Conservation (phyloP, 2,888 invertebrate species). For the Erebia ligea region DNA sequence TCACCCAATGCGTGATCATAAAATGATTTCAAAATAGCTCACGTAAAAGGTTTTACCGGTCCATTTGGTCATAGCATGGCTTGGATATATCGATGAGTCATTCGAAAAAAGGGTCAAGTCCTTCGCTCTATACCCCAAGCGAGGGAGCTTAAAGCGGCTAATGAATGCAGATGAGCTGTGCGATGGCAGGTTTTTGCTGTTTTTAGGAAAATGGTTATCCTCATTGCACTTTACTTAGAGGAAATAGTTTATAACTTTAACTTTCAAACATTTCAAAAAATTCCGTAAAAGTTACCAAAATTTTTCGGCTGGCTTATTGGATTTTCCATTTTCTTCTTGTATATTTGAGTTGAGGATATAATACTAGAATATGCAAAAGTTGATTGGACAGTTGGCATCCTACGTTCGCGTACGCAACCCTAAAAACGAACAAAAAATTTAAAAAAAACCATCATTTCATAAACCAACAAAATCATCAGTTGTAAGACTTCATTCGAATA, state of each 20-base stretch:
- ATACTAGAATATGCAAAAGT: too few species aligned
- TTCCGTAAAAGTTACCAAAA: too few species aligned
- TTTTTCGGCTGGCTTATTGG: too few species aligned
- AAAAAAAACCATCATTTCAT: too few species aligned
- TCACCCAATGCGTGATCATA: background rate
- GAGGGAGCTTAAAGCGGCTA: slow-evolving; percentile 15
- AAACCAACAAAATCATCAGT: too few species aligned
- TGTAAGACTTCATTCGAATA: too few species aligned
- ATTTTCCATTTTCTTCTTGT: too few species aligned
- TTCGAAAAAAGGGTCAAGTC: slow-evolving; percentile 25
- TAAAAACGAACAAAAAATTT: too few species aligned
- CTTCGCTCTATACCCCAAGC: slow-evolving; percentile 10
- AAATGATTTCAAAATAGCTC: background rate
- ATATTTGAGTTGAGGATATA: too few species aligned
- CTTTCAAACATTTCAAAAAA: too few species aligned
- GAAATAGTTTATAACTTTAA: background rate
- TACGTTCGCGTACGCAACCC: too few species aligned
- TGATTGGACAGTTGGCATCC: too few species aligned
- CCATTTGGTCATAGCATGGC: background rate
- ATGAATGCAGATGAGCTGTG: slow-evolving; percentile 23
- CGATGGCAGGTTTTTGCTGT: slow-evolving; percentile 9
- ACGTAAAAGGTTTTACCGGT: background rate
- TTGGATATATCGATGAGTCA: slow-evolving; percentile 25
- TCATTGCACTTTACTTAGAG: background rate
- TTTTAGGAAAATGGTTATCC: background rate